Conservation (phyloP, 2,113 vertebrate genomes). For the Leucoraja erinaceus region DNA sequence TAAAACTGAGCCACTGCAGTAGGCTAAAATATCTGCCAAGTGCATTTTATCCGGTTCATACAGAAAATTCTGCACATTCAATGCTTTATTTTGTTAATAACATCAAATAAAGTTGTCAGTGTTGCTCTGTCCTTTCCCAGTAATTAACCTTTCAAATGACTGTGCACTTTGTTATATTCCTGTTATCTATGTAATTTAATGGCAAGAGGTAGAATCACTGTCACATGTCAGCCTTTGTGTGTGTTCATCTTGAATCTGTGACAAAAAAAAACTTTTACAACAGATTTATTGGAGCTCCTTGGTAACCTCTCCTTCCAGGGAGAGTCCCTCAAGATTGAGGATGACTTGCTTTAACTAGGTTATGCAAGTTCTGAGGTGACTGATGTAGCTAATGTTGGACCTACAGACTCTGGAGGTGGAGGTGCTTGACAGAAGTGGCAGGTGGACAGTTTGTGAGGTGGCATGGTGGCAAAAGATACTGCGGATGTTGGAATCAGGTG, state of each 20-base stretch:
- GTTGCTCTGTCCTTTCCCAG: background rate
- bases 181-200: background rate
- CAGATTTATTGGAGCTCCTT: background rate
- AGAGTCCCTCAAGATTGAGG: too few relatives aligned
- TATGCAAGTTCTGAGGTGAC: too few relatives aligned
- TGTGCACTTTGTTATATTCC: background rate
- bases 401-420: too few relatives aligned
- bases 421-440: too few relatives aligned
- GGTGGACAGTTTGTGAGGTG: too few relatives aligned
- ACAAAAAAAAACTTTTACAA: background rate
- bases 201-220: background rate
- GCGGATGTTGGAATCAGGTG: too few relatives aligned
- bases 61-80: background rate
- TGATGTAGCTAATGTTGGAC: too few relatives aligned
- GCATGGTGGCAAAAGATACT: too few relatives aligned
- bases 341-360: too few relatives aligned
- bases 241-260: background rate
- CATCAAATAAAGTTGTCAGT: background rate
- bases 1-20: background rate
- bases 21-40: background rate
- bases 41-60: background rate
- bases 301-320: too few relatives aligned
- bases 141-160: slow-evolving; percentile 4
- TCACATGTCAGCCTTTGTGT: too few relatives aligned
- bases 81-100: background rate